A percentile compares a stretch with the other conserved stretches of the same genome.
Conservation (phyloP, 2,113 vertebrate species). For the Barnardius zonarius region DNA sequence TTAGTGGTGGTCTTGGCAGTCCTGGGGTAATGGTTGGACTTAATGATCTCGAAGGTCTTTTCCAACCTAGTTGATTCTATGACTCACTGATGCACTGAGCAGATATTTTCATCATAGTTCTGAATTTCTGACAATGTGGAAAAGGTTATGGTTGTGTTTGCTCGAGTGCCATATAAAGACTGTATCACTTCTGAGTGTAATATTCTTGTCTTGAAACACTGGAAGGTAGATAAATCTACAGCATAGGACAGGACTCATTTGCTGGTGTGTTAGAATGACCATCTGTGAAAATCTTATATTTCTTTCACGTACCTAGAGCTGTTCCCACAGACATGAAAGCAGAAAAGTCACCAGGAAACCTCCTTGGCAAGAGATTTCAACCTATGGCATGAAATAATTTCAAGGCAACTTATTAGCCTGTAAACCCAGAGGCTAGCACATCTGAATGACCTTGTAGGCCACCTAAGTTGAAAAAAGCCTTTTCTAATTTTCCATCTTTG, state of each 20-base stretch:
- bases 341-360: background rate
- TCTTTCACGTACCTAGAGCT: background rate
- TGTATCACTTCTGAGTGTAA: background rate
- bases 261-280: background rate
- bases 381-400: background rate
- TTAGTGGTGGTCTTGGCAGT: background rate
- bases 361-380: background rate
- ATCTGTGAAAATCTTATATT: background rate
- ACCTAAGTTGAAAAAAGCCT: background rate
- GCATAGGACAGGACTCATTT: background rate
- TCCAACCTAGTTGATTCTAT: too few species aligned
- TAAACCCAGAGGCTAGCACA: background rate
- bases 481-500: background rate
- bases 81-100: background rate
- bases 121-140: background rate
- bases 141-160: background rate
- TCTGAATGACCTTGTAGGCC: background rate
- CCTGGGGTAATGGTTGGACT: too few species aligned
- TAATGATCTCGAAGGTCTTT: too few species aligned
- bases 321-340: background rate
- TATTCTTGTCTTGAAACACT: background rate
- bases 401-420: background rate
- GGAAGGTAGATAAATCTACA: background rate
- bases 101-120: background rate
- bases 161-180: background rate